A percentile compares a stretch with the other conserved stretches of the same genome.
These are phyloP conservation scores for Silurus lanzhouensis DNA, from an alignment of 2,797 vertebrate species.

Conservation along the genomic window DNA sequence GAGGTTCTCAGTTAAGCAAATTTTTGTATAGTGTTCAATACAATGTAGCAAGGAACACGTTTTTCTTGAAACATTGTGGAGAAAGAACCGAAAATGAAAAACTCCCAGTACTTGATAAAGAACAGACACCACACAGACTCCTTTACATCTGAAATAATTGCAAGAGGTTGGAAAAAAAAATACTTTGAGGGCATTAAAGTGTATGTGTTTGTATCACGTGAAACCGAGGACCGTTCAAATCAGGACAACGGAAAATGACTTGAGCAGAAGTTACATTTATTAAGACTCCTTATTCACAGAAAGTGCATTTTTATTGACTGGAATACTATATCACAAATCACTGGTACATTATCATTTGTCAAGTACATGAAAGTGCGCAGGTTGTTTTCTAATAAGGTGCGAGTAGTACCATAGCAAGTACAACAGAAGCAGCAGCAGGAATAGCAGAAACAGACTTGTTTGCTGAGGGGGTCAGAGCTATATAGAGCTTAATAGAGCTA, in stretches of 20 bases:
- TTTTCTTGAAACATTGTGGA: too few relatives aligned
- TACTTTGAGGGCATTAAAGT: neutral
- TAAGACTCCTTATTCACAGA: slow-evolving; percentile 70
- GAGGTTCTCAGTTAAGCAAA: too few relatives aligned
- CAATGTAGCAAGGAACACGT: too few relatives aligned
- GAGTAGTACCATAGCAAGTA: slow-evolving; percentile 39
- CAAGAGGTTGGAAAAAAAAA: neutral
- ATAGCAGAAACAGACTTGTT: slow-evolving; percentile 31
- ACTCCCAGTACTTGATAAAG: too few relatives aligned
- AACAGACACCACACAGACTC: neutral
- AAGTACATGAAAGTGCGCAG: slow-evolving; percentile 60
- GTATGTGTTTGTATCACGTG: too few relatives aligned
- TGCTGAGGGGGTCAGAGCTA: slow-evolving; percentile 17
- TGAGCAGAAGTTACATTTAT: slow-evolving; percentile 51
- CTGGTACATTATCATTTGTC: slow-evolving; percentile 46
- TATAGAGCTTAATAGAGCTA: slow-evolving; percentile 19
- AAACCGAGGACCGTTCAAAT: neutral
- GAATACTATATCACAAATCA: slow-evolving; percentile 61
- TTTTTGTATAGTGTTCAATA: too few relatives aligned
- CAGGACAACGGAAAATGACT: slow-evolving; percentile 25
- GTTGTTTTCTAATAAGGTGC: slow-evolving; percentile 47
- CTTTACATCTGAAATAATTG: neutral
- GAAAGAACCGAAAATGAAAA: too few relatives aligned
- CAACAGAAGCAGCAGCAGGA: slow-evolving; percentile 53
- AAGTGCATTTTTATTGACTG: slow-evolving; percentile 67